Percentiles rank a stretch among this genome's conserved stretches.
Evolutionary conservation across 2,888 invertebrate genomes (phyloP).

Genomic region (Drosophila pegasa): DNA sequence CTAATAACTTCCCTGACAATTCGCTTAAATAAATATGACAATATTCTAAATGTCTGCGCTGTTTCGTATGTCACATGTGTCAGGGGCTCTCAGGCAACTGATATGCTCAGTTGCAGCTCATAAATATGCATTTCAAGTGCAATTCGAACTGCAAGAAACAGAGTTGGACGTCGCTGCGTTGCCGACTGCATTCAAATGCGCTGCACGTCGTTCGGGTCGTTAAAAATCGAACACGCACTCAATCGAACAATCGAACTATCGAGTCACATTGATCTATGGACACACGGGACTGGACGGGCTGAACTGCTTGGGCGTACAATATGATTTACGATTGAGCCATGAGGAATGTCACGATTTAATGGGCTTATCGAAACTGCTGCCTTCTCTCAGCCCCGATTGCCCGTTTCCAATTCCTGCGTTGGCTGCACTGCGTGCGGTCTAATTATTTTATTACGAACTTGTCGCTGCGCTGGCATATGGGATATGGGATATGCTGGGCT

Average conservation of each 20-base stretch:
- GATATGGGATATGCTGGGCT: neutral
- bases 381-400: slow-evolving; percentile 30
- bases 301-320: slow-evolving; percentile 37
- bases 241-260: slow-evolving; percentile 60
- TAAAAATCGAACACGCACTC: slow-evolving; percentile 81
- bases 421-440: slow-evolving; percentile 74
- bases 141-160: slow-evolving; percentile 25
- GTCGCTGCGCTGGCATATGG: slow-evolving; percentile 26
- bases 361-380: slow-evolving; percentile 68
- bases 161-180: slow-evolving; percentile 7
- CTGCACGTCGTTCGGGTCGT: slow-evolving; percentile 69
- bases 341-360: slow-evolving; percentile 81
- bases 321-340: slow-evolving; percentile 80
- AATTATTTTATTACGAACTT: slow-evolving; percentile 78
- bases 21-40: no score
- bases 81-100: slow-evolving; percentile 5
- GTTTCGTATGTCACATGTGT: neutral
- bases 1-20: neutral
- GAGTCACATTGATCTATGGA: slow-evolving; percentile 73
- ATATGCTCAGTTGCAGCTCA: slow-evolving; percentile 15
- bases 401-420: slow-evolving; percentile 51
- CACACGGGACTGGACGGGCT: slow-evolving; percentile 2
- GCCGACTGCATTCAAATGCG: slow-evolving; percentile 61
- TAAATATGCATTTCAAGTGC: slow-evolving; percentile 51
- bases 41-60: neutral